These are phyloP conservation scores for Petaurus breviceps DNA, from an alignment of 2,113 vertebrate species.

Conservation along the genomic window DNA sequence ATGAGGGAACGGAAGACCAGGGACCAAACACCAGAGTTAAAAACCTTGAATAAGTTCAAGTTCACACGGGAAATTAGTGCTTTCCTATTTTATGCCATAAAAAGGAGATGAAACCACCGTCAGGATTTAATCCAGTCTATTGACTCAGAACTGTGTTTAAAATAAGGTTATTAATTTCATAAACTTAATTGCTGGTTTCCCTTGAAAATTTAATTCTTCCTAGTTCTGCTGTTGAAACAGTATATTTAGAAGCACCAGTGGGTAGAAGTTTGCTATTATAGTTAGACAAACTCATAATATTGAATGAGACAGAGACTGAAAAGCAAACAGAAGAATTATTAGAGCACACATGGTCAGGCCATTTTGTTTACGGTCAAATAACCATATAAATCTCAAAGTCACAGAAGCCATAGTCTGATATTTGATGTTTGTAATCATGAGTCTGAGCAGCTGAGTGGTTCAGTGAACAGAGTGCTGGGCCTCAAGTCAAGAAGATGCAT, in stretches of 20 bases:
- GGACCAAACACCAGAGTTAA: not conserved
- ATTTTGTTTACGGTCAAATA: not conserved
- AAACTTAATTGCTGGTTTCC: not conserved
- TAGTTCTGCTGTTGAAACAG: not conserved
- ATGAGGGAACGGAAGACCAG: not conserved
- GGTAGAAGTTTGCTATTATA: not conserved
- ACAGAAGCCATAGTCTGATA: not conserved
- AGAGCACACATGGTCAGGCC: not conserved
- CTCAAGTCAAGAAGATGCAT: not conserved
- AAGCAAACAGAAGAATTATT: not conserved
- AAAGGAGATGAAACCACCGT: not conserved
- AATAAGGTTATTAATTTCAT: not conserved
- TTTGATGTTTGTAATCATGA: not conserved
- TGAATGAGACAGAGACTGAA: not conserved
- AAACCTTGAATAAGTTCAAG: not conserved
- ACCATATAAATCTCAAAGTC: not conserved
- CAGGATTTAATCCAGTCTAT: not conserved
- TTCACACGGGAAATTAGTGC: not conserved
- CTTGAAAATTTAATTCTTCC: not conserved
- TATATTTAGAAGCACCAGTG: not conserved
- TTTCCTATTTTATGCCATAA: not conserved
- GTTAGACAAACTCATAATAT: not conserved
- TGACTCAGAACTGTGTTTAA: not conserved
- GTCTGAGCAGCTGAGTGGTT: not conserved
- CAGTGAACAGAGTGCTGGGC: not conserved